phyloP scores from a whole-genome alignment of 2,797 vertebrate species.

The Rhincodon typus region DNA sequence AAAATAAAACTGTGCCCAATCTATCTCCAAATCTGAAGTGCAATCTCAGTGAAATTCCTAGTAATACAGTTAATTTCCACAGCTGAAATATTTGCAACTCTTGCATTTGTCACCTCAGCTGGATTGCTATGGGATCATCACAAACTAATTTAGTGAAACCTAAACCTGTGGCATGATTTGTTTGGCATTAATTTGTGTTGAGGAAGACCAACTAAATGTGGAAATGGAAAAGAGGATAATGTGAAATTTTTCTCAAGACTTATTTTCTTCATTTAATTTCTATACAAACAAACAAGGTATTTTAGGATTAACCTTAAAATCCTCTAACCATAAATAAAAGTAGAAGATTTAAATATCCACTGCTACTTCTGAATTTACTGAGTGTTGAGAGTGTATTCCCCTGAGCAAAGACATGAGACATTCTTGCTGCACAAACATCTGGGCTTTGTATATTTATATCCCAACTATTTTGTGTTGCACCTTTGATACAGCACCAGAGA shows the following conservation, averaged over 20 bases:
- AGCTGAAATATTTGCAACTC: no score
- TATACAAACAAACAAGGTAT: neutral
- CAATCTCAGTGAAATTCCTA: no score
- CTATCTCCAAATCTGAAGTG: no score
- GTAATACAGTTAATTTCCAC: no score
- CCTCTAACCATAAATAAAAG: neutral
- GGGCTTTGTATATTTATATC: neutral
- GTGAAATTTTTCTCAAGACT: neutral
- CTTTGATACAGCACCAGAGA: neutral
- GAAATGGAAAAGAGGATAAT: neutral
- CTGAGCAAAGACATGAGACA: neutral
- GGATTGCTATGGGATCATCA: no score
- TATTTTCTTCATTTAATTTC: neutral
- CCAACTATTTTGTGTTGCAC: neutral
- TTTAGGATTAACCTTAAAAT: neutral
- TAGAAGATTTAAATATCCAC: neutral
- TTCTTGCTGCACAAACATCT: neutral
- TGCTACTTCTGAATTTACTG: neutral
- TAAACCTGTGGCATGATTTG: no score
- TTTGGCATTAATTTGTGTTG: no score
- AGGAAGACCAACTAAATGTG: neutral
- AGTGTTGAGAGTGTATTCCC: neutral
- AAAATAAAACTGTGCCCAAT: no score
- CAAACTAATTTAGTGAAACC: no score
- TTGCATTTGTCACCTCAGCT: no score